Evolutionary conservation across 2,113 vertebrate species (phyloP).

Genomic region (Shinisaurus crocodilurus): DNA sequence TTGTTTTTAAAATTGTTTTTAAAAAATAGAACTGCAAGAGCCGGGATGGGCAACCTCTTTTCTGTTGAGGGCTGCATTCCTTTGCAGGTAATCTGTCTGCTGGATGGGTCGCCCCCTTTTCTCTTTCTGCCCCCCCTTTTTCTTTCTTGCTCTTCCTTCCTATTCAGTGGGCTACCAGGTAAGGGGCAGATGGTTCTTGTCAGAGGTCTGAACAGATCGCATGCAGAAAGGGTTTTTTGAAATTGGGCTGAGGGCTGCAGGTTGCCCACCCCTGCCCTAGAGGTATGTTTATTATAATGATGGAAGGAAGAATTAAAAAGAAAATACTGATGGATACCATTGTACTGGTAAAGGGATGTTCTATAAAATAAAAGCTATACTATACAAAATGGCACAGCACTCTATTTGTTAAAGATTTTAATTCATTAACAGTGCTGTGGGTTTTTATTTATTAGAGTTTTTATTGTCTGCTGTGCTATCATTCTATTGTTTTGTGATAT

Average conservation of each 20-base stretch:
- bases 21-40: not conserved
- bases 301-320: not conserved
- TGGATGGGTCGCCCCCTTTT: too few species aligned
- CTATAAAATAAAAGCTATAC: not conserved
- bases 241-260: too few species aligned
- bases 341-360: not conserved
- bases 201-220: too few species aligned
- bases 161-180: too few species aligned
- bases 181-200: too few species aligned
- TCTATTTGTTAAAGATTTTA: not conserved
- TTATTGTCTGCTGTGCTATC: not conserved
- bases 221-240: too few species aligned
- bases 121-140: too few species aligned
- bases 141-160: too few species aligned
- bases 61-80: too few species aligned
- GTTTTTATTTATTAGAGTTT: not conserved
- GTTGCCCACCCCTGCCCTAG: too few species aligned
- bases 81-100: too few species aligned
- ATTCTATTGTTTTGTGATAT: not conserved
- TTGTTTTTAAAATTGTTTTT: not conserved
- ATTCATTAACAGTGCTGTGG: not conserved
- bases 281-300: not conserved
- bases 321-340: not conserved
- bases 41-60: too few species aligned
- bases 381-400: not conserved